Base-by-base conservation (phyloP, 1,140 invertebrate species). In the Parasteatoda tepidariorum region DNA sequence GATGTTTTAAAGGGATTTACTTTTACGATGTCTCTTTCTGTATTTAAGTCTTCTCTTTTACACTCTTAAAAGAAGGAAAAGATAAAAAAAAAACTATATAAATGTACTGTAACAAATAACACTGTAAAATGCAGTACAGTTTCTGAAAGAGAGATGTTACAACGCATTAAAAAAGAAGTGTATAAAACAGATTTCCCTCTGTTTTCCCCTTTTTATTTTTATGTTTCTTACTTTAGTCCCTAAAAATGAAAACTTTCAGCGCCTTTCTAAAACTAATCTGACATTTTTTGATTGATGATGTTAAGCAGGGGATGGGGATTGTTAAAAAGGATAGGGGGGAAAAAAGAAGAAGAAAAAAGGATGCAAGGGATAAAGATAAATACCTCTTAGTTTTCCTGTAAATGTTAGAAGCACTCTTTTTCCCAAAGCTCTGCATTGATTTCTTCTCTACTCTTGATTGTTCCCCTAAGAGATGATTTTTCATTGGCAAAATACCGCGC, bases 301-400 rank as follows among this genome's bases (percentile, higher is more conserved):
- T 26, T 11, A n/a, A 18, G 26, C n/a, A 38, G 68, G 34, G 64
- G 57, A 76, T 64, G 31, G 59, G 28, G 38, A 48, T 48, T 22
- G 48, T 9, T 26, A 31, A 61, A 34, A 13, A 38, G 38, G 30
- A 55, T 54, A 57, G 26, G 31, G 41, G 24, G n/a, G 9, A 34
- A 28, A 59, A 41, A 5, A 48, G n/a, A 26, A n/a, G 22, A 22
- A 15, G 18, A n/a, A 22, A 61, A 67, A n/a, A 67, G 62, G 48
- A 55, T 55, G 31, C 22, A 57, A 18, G 1, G 75, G 31, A 79
- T 79, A 79, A 79, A 79, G 61, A 79, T 79, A 79, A 79, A 68
- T 79, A 68, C 75, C 75, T 79, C 64, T 79, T 79, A 79, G 75
- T 79, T 79, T 68, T 54, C 61, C 62, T 79, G 75, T 79, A 79